Conservation (phyloP, 2,797 vertebrate genomes). For the Danio kyathit region DNA sequence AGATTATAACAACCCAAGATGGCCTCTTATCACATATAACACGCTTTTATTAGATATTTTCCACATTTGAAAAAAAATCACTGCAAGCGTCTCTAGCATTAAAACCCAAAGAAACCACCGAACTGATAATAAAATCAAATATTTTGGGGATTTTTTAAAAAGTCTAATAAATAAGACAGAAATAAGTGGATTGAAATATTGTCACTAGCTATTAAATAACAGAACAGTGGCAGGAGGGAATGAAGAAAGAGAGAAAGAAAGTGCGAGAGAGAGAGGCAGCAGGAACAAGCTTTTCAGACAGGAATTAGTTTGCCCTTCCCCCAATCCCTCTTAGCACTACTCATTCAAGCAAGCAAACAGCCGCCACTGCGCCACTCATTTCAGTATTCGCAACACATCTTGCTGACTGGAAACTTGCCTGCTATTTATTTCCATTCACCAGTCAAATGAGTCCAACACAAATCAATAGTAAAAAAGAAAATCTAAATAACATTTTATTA, state of each 20-base stretch:
- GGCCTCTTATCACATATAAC: slow-evolving; percentile 17
- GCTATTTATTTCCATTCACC: slow-evolving; percentile 27
- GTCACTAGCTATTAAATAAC: slow-evolving; percentile 22
- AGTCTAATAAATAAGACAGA: neutral
- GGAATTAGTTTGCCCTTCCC: slow-evolving; percentile 61
- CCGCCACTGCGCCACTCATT: slow-evolving; percentile 54
- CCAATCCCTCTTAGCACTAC: slow-evolving; percentile 47
- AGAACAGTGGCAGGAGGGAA: neutral
- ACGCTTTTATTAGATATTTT: neutral
- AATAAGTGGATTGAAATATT: slow-evolving; percentile 11
- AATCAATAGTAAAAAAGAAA: neutral
- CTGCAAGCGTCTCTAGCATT: neutral
- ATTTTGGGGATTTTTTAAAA: too few relatives aligned
- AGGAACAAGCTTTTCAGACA: slow-evolving; percentile 59
- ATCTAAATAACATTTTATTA: neutral
- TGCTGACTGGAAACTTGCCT: slow-evolving; percentile 46
- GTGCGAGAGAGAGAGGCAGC: neutral
- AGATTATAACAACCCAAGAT: slow-evolving; percentile 38
- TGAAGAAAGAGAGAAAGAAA: neutral
- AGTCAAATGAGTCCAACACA: slow-evolving; percentile 3
- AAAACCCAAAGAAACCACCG: neutral
- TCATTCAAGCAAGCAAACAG: slow-evolving; percentile 63
- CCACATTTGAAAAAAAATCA: neutral
- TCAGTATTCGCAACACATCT: slow-evolving; percentile 39
- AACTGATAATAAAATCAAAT: too few relatives aligned